Base-by-base conservation (phyloP, 2,888 invertebrate genomes). In the Leucoma salicis region DNA sequence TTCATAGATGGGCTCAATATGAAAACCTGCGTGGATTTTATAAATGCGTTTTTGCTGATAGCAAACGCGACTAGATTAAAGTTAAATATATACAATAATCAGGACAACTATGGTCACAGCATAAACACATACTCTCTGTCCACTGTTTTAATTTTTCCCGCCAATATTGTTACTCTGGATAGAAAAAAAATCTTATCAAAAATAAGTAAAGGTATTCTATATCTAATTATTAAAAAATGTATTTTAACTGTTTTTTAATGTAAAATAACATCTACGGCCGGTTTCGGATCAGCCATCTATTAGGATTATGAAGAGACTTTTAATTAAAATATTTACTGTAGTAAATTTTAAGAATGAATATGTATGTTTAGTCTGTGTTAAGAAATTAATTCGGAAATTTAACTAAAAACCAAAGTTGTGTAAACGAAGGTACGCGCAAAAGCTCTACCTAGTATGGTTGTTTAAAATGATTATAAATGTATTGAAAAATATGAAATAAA, bases 401-500 rank as follows among this genome's bases (percentile, higher is more conserved):
- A 39, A 61, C 53, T 53, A 49, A 49, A 64, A 69, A 71, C 70
- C 72, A 70, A 72, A 71, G 66, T 64, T 61, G 60, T 48, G 60
- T 62, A 56, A 52, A 48, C 47, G 46, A 57, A 57, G 57, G 58
- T 56, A 39, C 37, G 45, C 44, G 58, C 53, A 33, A 10, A 49
- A 32, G 66, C 62, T 45, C 57, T 25, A 44, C 53, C 63, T 56
- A 51, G 53, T 61, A 70, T 65, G 75, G 76, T 78, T 79, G 78
- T 78, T 74, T 71, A 64, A 70, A 68, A 67, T 65, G 58, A 70
- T 55, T 53, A 67, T 78, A 66, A 70, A 78, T 78, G 78, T 79
- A 78, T 76, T 76, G 59, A 60, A 74, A 63, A 57, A 76, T 77
- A 73, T 74, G 60, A 70, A 82, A 82, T 84, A 83, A 85, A 83